Percentiles rank a stretch among this genome's conserved stretches.
Conservation (phyloP, 92 coral and sea anemone species). For the Parazoanthus atlanticus region DNA sequence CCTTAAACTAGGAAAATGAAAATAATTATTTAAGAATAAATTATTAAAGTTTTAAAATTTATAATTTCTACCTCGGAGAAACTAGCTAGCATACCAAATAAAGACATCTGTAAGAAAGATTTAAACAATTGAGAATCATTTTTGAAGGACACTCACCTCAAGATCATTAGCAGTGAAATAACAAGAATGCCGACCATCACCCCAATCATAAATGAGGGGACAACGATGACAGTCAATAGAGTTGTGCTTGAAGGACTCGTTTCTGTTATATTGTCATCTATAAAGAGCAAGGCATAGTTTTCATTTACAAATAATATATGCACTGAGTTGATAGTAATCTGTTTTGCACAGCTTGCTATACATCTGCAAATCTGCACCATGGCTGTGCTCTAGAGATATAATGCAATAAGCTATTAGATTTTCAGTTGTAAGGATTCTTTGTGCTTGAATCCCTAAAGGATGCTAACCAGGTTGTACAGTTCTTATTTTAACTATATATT, state of each 20-base stretch:
- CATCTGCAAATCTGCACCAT: neutral
- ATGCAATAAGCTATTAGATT: neutral
- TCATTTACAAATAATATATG: neutral
- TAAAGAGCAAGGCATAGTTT: neutral
- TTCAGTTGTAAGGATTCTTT: too few species aligned
- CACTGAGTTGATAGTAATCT: neutral
- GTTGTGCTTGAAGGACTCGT: conserved; percentile 66
- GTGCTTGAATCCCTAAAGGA: neutral
- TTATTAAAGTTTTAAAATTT: too few species aligned
- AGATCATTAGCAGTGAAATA: conserved; percentile 69
- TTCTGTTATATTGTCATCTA: conserved; percentile 71
- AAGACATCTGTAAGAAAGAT: too few species aligned
- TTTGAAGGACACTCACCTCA: conserved; percentile 51
- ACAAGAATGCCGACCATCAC: conserved; percentile 77
- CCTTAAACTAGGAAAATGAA: too few species aligned
- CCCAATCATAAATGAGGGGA: conserved; percentile 77
- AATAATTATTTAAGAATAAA: too few species aligned
- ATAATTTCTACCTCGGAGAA: too few species aligned
- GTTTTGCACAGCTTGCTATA: neutral
- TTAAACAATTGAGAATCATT: too few species aligned
- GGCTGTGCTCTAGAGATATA: neutral
- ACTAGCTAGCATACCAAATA: too few species aligned
- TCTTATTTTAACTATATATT: neutral
- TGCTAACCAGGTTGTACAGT: neutral
- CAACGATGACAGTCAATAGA: conserved; percentile 61